Evolutionary conservation across 2,113 vertebrate genomes (phyloP).

Genomic region (Antidorcas marsupialis): DNA sequence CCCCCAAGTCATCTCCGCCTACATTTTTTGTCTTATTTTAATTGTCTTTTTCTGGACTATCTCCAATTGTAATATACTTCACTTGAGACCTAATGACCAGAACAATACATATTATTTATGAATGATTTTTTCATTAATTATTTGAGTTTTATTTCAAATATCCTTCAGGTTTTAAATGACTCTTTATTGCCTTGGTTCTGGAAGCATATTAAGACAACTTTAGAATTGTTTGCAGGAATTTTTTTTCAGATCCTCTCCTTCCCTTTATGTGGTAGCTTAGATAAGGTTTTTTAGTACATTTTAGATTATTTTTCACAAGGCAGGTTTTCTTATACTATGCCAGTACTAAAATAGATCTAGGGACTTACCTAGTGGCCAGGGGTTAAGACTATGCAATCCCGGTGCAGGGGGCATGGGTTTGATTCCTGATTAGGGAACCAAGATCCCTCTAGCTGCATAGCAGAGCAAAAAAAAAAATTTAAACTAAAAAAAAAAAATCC

Average conservation of each 20-base stretch:
- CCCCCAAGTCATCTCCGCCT: not conserved
- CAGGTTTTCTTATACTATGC: not conserved
- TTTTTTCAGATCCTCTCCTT: not conserved
- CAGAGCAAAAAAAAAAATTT: not conserved
- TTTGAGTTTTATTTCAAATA: conserved; percentile 4
- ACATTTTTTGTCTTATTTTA: conserved; percentile 6
- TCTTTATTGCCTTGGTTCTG: conserved; percentile 21
- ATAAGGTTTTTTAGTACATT: not conserved
- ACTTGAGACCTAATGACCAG: not conserved
- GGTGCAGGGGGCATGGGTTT: not conserved
- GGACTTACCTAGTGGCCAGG: not conserved
- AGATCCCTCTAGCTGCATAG: not conserved
- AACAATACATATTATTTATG: not conserved
- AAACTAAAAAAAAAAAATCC: not conserved
- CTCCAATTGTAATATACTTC: not conserved
- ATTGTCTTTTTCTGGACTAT: not conserved
- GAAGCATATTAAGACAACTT: conserved; percentile 3
- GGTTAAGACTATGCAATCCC: not conserved
- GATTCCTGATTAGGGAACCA: not conserved
- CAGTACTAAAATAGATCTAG: not conserved
- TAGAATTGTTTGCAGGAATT: not conserved
- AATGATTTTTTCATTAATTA: not conserved
- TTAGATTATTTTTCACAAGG: conserved; percentile 13
- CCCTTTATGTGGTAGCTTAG: not conserved
- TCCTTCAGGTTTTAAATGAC: not conserved